Conservation (phyloP, 1,140 invertebrate genomes). For the Caerostris extrusa region DNA sequence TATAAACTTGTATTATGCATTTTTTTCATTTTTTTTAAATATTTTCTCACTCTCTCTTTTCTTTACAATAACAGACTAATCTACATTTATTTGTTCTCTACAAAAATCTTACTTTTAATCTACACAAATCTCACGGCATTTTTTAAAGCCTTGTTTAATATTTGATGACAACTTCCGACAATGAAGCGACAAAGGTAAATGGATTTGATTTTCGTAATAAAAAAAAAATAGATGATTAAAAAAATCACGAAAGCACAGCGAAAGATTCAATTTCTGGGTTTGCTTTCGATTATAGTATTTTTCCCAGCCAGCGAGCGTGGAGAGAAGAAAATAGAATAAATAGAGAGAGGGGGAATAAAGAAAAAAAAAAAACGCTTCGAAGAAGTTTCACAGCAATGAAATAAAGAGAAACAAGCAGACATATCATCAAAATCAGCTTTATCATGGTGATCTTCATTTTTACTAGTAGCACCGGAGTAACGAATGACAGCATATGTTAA, state of each 20-base stretch:
- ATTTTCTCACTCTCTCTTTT: background rate
- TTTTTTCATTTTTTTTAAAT: background rate
- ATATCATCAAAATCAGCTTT: slow-evolving; percentile 54
- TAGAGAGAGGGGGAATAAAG: background rate
- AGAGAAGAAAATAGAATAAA: background rate
- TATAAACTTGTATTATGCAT: no score
- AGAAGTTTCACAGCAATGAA: background rate
- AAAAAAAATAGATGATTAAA: background rate
- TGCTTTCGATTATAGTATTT: slow-evolving; percentile 2
- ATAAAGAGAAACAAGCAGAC: background rate
- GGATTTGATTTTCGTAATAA: background rate
- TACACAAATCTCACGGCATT: background rate
- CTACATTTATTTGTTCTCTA: background rate
- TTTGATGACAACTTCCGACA: background rate
- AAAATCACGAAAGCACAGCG: background rate
- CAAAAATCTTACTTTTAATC: background rate
- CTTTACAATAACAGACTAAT: background rate
- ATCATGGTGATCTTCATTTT: slow-evolving; percentile 6
- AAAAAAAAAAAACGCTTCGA: background rate
- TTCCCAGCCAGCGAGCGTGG: slow-evolving; percentile 32
- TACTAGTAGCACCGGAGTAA: background rate
- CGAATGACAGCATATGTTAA: slow-evolving; percentile 11
- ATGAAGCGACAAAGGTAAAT: background rate
- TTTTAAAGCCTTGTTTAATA: background rate
- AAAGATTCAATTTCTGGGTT: slow-evolving; percentile 1